A percentile compares a stretch with the other conserved stretches of the same genome.
These are phyloP conservation scores for Illadopsis cleaveri DNA, from an alignment of 2,113 vertebrate species.

Conservation along the genomic window DNA sequence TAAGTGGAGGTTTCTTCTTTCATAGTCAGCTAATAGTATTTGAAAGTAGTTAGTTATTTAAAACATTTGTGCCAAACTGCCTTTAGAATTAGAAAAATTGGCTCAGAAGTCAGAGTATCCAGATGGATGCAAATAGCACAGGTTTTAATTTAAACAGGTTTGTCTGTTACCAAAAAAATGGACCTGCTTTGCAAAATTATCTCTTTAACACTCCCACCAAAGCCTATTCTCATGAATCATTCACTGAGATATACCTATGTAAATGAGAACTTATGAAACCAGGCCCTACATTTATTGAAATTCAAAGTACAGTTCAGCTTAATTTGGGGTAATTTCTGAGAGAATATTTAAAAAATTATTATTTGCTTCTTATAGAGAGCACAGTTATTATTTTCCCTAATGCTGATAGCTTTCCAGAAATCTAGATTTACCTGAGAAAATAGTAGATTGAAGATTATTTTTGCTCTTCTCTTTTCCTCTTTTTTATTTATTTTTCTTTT, in stretches of 20 bases:
- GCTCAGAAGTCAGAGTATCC: not conserved
- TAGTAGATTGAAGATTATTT: not conserved
- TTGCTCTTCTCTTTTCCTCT: not conserved
- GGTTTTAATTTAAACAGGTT: conserved; percentile 28
- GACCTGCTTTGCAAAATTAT: not conserved
- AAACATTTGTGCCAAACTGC: not conserved
- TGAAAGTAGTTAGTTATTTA: not conserved
- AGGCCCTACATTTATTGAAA: not conserved
- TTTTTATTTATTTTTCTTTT: too few relatives aligned
- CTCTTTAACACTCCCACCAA: not conserved
- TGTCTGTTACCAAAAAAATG: not conserved
- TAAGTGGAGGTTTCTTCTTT: not conserved
- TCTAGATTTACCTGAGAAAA: not conserved
- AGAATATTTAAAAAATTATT: not conserved
- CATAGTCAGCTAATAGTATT: not conserved
- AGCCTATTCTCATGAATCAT: not conserved
- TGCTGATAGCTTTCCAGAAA: not conserved
- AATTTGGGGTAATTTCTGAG: not conserved
- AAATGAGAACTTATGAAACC: not conserved
- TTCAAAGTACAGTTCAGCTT: not conserved
- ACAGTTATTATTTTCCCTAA: not conserved
- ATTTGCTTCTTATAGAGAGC: not conserved
- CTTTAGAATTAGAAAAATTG: not conserved
- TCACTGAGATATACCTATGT: not conserved
- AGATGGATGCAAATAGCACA: conserved; percentile 33